phyloP scores from a whole-genome alignment of 2,888 invertebrate species.

The Amphipyra tragopoginis region DNA sequence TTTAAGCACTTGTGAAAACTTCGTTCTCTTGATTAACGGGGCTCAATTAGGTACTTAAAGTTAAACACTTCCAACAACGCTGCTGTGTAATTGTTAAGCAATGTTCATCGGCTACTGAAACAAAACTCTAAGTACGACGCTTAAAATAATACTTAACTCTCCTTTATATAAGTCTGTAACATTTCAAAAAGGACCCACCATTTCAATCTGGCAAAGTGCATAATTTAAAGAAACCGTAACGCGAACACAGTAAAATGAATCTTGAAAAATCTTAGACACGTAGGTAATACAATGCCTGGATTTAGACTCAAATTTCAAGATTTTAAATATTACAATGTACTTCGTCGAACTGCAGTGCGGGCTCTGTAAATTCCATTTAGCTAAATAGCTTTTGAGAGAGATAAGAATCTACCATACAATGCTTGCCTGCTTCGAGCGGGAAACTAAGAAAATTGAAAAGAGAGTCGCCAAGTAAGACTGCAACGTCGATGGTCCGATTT shows the following conservation, averaged over 20 bases:
- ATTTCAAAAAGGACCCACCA: conserved; percentile 60
- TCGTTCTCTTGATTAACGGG: conserved; percentile 85
- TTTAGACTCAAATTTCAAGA: conserved; percentile 87
- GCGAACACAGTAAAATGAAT: conserved; percentile 71
- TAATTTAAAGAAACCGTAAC: conserved; percentile 72
- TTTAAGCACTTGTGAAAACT: conserved; percentile 87
- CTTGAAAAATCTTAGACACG: conserved; percentile 79
- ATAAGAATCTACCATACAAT: conserved; percentile 90
- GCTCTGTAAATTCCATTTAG: conserved; percentile 90
- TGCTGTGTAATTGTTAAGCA: conserved; percentile 78
- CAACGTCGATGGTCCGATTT: conserved; percentile 86
- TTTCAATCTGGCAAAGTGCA: conserved; percentile 82
- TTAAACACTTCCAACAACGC: conserved; percentile 81
- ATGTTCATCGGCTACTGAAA: conserved; percentile 69
- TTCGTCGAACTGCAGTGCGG: conserved; percentile 89
- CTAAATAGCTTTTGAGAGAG: conserved; percentile 89
- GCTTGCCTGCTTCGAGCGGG: conserved; percentile 84
- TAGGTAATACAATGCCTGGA: conserved; percentile 83
- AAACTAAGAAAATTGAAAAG: conserved; percentile 90
- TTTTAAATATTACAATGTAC: conserved; percentile 90
- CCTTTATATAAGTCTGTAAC: conserved; percentile 52
- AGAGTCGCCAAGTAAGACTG: conserved; percentile 87
- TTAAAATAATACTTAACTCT: conserved; percentile 56
- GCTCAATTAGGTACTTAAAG: conserved; percentile 85
- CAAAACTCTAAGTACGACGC: conserved; percentile 58